phyloP scores from a whole-genome alignment of 2,797 vertebrate species.

The Diplodus sargus region DNA sequence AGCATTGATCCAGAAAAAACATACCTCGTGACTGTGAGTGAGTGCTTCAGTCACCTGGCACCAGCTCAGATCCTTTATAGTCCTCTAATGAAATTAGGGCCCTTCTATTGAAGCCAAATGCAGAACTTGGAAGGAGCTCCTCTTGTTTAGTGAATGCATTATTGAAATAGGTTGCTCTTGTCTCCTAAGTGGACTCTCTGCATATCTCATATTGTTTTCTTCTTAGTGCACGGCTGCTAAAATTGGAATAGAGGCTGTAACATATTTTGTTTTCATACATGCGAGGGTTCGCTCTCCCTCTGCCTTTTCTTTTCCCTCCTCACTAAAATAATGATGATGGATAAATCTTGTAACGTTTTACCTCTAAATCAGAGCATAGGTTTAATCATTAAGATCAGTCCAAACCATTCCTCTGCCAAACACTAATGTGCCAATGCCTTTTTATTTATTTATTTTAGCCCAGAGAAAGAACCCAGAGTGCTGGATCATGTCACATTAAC shows the following conservation, averaged over 20 bases:
- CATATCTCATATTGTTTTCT: conserved; percentile 53
- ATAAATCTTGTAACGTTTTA: neutral
- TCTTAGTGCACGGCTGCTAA: conserved; percentile 45
- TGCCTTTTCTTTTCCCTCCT: conserved; percentile 30
- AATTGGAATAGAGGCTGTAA: conserved; percentile 51
- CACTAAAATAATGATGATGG: conserved; percentile 20
- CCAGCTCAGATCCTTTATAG: conserved; percentile 43
- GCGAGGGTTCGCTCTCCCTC: neutral
- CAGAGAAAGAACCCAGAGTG: neutral
- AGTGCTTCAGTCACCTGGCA: conserved; percentile 67
- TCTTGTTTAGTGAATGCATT: conserved; percentile 69
- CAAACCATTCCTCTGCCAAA: neutral
- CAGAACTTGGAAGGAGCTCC: conserved; percentile 60
- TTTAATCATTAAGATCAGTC: neutral
- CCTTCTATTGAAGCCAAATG: conserved; percentile 64
- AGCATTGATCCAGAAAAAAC: conserved; percentile 47
- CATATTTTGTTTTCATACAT: conserved; percentile 51
- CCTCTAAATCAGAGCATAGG: neutral
- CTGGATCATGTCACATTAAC: conserved; percentile 2
- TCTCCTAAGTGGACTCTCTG: conserved; percentile 66
- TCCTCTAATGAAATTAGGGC: conserved; percentile 72
- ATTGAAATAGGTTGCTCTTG: conserved; percentile 70
- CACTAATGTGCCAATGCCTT: neutral
- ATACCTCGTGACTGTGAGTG: conserved; percentile 51
- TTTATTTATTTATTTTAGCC: neutral